Conservation (phyloP, 2,797 vertebrate species). For the Aratinga solstitialis region DNA sequence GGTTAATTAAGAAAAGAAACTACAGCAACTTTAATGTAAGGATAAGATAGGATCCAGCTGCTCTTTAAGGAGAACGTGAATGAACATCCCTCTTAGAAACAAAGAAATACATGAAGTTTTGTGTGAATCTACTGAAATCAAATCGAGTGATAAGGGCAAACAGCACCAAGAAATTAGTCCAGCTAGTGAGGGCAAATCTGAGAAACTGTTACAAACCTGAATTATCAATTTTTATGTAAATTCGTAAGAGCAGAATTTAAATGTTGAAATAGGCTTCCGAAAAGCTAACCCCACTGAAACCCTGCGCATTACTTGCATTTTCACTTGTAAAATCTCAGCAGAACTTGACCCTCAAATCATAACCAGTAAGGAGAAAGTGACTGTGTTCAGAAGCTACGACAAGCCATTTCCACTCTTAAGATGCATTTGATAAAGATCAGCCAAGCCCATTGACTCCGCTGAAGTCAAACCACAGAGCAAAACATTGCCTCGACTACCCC, state of each 20-base stretch:
- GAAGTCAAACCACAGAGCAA: neutral
- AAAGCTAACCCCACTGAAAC: neutral
- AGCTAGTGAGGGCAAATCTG: neutral
- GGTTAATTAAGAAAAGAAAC: neutral
- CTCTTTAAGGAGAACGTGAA: slow-evolving; percentile 18
- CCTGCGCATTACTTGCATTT: neutral
- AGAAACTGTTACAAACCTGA: neutral
- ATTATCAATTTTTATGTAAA: neutral
- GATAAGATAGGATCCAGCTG: slow-evolving; percentile 30
- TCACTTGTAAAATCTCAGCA: neutral
- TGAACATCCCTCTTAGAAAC: neutral
- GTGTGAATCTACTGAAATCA: neutral
- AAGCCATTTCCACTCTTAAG: neutral
- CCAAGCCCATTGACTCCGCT: neutral
- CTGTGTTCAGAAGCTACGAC: neutral
- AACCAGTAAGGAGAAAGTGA: neutral
- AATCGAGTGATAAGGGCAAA: neutral
- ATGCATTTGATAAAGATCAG: neutral
- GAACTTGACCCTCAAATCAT: neutral
- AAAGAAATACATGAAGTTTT: neutral
- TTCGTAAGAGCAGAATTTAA: neutral
- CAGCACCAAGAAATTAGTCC: neutral
- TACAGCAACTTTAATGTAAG: neutral
- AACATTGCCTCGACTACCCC: neutral
- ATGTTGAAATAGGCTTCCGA: neutral